A percentile compares a stretch with the other conserved stretches of the same genome.
These are phyloP conservation scores for Gandaritis pyraliata DNA, from an alignment of 2,888 invertebrate species.

Conservation along the genomic window DNA sequence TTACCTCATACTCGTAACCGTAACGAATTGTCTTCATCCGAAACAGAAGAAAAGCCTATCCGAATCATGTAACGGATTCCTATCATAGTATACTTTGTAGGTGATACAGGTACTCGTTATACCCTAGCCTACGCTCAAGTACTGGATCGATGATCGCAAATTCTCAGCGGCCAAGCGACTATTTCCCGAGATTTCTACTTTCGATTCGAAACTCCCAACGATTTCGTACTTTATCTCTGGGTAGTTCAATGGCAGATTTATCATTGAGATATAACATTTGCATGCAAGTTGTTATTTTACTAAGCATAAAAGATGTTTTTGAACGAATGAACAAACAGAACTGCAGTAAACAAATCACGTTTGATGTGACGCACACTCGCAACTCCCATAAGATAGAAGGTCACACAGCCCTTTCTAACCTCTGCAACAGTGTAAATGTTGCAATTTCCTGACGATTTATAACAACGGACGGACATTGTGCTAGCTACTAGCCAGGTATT, in stretches of 20 bases:
- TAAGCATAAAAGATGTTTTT: conserved; percentile 11
- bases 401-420: conserved; percentile 41
- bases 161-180: conserved; percentile 20
- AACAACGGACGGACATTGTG: conserved; percentile 22
- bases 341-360: conserved; percentile 27
- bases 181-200: conserved; percentile 24
- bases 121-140: not conserved
- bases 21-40: too few relatives aligned
- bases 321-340: conserved; percentile 13
- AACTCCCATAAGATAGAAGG: conserved; percentile 39
- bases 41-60: conserved; percentile 40
- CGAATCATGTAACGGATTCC: conserved; percentile 35
- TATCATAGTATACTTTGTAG: conserved; percentile 9
- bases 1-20: too few relatives aligned
- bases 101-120: not conserved
- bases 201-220: conserved; percentile 11
- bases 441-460: conserved; percentile 41
- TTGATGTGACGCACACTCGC: conserved; percentile 25
- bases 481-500: conserved; percentile 27
- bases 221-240: conserved; percentile 1
- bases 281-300: conserved; percentile 6
- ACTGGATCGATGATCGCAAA: conserved; percentile 22
- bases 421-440: conserved; percentile 37
- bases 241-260: not conserved
- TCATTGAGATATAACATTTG: not conserved